A percentile compares a stretch with the other conserved stretches of the same genome.
Evolutionary conservation across 2,113 vertebrate genomes (phyloP).

Genomic region (Plestiodon gilberti): DNA sequence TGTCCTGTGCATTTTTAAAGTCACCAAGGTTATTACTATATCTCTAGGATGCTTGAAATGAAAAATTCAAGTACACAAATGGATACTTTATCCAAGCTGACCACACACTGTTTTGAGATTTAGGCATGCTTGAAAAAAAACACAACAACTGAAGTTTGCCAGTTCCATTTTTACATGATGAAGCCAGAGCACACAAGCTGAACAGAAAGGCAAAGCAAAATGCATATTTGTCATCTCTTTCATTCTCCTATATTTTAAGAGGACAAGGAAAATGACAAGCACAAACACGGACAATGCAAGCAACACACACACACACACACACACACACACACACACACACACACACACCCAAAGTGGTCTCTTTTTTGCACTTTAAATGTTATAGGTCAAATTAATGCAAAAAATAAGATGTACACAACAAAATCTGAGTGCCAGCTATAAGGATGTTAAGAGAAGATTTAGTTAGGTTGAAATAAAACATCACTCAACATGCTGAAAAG

Average conservation of each 20-base stretch:
- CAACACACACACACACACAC: conserved; percentile 60
- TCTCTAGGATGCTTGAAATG: conserved; percentile 36
- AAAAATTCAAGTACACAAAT: conserved; percentile 47
- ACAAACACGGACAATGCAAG: conserved; percentile 69
- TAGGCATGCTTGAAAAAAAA: conserved; percentile 59
- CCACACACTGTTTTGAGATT: conserved; percentile 44
- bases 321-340: conserved; percentile 44
- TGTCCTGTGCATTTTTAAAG: conserved; percentile 31
- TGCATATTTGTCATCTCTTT: conserved; percentile 41
- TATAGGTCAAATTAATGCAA: conserved; percentile 60
- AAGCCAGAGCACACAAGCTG: conserved; percentile 46
- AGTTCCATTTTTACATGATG: conserved; percentile 46
- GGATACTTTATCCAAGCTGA: conserved; percentile 61
- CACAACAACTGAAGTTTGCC: conserved; percentile 32
- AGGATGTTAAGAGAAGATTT: conserved; percentile 67
- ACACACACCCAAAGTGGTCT: conserved; percentile 37
- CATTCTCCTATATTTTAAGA: conserved; percentile 63
- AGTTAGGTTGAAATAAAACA: conserved; percentile 64
- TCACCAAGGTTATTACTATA: background rate
- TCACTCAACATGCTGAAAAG: conserved; percentile 75
- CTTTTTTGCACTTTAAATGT: conserved; percentile 49
- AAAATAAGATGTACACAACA: conserved; percentile 55
- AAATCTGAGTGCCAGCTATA: conserved; percentile 60
- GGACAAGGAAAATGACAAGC: conserved; percentile 26
- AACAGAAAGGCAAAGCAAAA: conserved; percentile 46